These are phyloP conservation scores for Amorpha juglandis DNA, from an alignment of 2,888 invertebrate species.

Conservation along the genomic window DNA sequence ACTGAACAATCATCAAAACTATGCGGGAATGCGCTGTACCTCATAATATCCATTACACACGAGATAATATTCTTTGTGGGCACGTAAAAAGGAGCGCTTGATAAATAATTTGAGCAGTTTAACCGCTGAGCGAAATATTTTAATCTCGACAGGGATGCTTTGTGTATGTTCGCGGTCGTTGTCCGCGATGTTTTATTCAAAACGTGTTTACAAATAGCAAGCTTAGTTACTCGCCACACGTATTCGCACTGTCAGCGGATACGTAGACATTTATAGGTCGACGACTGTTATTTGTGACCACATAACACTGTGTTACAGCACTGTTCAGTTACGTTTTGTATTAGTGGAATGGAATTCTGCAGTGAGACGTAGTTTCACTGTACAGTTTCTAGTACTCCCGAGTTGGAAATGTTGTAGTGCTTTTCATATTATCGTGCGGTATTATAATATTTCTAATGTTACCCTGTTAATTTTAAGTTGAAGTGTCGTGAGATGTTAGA, in stretches of 20 bases:
- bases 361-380: conserved; percentile 6
- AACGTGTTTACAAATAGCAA: conserved; percentile 57
- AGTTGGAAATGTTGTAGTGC: background rate
- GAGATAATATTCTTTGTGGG: conserved; percentile 49
- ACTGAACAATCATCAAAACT: conserved; percentile 51
- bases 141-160: conserved; percentile 74
- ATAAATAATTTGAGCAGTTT: conserved; percentile 75
- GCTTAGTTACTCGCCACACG: conserved; percentile 47
- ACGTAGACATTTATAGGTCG: conserved; percentile 38
- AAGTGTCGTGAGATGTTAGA: too few species aligned
- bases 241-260: conserved; percentile 25
- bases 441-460: background rate
- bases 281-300: conserved; percentile 39
- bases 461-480: too few species aligned
- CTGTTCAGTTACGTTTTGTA: conserved; percentile 17
- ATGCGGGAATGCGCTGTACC: conserved; percentile 49
- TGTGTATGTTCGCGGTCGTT: conserved; percentile 64
- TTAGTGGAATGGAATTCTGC: conserved; percentile 23
- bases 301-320: conserved; percentile 16
- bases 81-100: conserved; percentile 56
- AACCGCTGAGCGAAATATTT: conserved; percentile 74
- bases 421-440: background rate
- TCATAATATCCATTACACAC: conserved; percentile 42
- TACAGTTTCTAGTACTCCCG: conserved; percentile 27
- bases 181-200: conserved; percentile 67